Base-by-base conservation (phyloP, 2,888 invertebrate genomes). In the Lysandra bellargus region DNA sequence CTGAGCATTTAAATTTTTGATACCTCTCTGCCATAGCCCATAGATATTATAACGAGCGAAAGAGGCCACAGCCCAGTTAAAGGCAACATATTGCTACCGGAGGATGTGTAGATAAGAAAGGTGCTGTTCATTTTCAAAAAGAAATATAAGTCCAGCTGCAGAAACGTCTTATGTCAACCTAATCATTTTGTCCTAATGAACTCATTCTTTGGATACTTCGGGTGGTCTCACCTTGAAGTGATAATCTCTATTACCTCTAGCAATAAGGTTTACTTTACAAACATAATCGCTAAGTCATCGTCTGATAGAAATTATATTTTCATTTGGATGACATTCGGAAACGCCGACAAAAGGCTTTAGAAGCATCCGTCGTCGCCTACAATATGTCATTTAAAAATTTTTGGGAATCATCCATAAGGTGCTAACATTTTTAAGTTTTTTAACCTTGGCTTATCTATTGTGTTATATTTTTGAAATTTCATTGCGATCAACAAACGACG, bases 281-380 rank as follows among this genome's bases (percentile, higher is more conserved):
- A 7, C 44, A n/a, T 17, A 14, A n/a, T 44, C 74, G 74, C 23
- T 44, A 44, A 74, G 74, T 74, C 74, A 74, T 74, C 74, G 44
- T 17, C n/a, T 44, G 74, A 74, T 74, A 74, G 74, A 44, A 74
- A 74, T 74, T 44, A 44, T 74, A 74, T 44, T 74, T 74, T 74
- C 44, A 74, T 44, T 74, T 44, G 40, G 74, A 74, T 30, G 74
- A 74, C 74, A 74, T 74, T 74, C 40, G 74, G 44, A 74, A 44
- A 74, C n/a, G 74, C 74, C 74, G 44, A 74, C 74, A 74, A 74
- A 74, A 74, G 9, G 40, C 33, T 72, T 73, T 30, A 74, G 44
- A 74, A 74, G 40, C 74, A 74, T 44, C 37, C n/a, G 44, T 44
- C 74, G 44, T 74, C 73, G 40, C 7, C 30, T 69, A 69, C 69